phyloP scores from a whole-genome alignment of 2,113 vertebrate genomes.

The Leptobrachium ailaonicum region DNA sequence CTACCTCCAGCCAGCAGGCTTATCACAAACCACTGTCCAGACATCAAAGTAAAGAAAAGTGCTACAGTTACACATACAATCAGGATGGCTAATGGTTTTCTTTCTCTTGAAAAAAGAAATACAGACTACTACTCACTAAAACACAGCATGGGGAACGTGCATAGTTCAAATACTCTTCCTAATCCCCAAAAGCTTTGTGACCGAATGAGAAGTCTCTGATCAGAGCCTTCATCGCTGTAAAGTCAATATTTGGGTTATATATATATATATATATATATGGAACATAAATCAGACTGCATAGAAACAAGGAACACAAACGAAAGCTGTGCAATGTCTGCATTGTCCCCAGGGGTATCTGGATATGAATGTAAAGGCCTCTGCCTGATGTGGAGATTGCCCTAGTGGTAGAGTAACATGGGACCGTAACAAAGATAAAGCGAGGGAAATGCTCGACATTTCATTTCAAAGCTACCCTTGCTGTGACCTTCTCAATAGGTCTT shows the following conservation, averaged over 20 bases:
- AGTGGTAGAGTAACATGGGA: neutral
- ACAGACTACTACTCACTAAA: neutral
- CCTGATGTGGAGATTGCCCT: neutral
- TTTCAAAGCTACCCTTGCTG: too few species aligned
- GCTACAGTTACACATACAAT: constrained; percentile 7
- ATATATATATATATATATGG: neutral
- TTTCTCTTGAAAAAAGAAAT: neutral
- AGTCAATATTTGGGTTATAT: constrained; percentile 33
- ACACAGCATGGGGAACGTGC: constrained; percentile 12
- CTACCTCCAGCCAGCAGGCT: neutral
- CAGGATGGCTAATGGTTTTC: neutral
- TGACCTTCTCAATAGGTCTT: too few species aligned
- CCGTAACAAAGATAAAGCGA: neutral
- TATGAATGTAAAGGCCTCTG: neutral
- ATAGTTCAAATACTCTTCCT: constrained; percentile 20
- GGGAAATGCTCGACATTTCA: too few species aligned
- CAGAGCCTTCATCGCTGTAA: constrained; percentile 6
- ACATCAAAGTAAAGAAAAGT: neutral
- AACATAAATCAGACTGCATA: constrained; percentile 7
- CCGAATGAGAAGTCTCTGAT: constrained; percentile 24
- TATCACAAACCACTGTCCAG: constrained; percentile 5
- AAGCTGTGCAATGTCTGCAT: neutral
- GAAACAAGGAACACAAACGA: constrained; percentile 5
- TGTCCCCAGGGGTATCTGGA: neutral
- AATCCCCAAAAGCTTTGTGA: constrained; percentile 31